Base-by-base conservation (phyloP, 2,888 invertebrate species). In the Oxystoma pomonae region DNA sequence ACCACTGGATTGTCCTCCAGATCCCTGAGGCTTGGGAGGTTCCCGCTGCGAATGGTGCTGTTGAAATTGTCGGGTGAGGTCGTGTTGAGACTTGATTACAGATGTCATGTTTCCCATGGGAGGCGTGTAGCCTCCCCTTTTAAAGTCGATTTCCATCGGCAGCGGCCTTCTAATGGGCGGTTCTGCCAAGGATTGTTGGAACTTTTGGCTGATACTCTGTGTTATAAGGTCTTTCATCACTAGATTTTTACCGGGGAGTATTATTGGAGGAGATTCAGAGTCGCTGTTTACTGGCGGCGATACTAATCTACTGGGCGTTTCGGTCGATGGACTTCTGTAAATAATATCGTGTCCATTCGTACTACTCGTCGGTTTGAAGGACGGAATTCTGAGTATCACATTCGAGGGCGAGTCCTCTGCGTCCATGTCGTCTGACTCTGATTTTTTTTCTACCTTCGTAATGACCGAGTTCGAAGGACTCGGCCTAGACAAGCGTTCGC, bases 321-420 rank as follows among this genome's bases (percentile, higher is more conserved):
- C 75, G 57, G 71, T 63, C 22, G 73, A 69, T 63, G 67, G 71
- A 68, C 81, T 78, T 19, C 64, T 55, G 52, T 20, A 61, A 35
- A 67, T 65, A 7, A 81, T 75, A 71, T 82, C 82, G 65, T 82
- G 81, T 70, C 83, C 82, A 70, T 83, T 83, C 73, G 80, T 83
- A 67, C 77, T 80, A 68, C 72, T 68, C 20, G 77, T 75, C 72
- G 93, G 91, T 81, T 88, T 90, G 83, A 91, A 94, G 86, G 94
- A 94, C 85, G 95, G 95, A 87, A 95, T 93, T 84, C 92, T 93
- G 76, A 95, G 87, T 82, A 94, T 93, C 81, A 92, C 90, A 73
- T 86, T 86, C 64, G 86, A 84, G 60, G 87, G 85, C 65, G 85
- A 83, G 68, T 90, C 89, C 18, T 79, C 77, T 65, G 80, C 75